Evolutionary conservation across 1,140 invertebrate genomes (phyloP), one percentile per base, ranked within the genome.

Genomic region (Apis dorsata): DNA sequence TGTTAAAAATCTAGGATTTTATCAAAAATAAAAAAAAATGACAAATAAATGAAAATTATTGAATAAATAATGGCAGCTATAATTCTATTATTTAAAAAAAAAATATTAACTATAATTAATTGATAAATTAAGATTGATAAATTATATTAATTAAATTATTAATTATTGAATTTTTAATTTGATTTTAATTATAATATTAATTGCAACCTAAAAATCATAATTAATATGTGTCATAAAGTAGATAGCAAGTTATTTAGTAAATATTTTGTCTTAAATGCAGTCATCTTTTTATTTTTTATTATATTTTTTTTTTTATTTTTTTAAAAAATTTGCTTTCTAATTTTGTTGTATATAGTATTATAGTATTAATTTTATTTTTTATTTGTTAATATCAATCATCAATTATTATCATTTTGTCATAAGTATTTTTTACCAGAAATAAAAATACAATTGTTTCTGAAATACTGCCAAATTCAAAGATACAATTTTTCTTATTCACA

Each of bases 381-480:
- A 71, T 59, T 34, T 55, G 17, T 74, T 81, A 74, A 13, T 0
- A 66, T 65, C n/a, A 17, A 44, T 70, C 21, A 24, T 83, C 21
- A 28, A 62, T 74, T 28, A 77, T 63, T 71, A 62, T 51, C 57
- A 59, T 83, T n/a, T 19, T 70, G 57, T 79, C 60, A 83, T 72
- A 83, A 79, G 12, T 28, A 72, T 28, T 51, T n/a, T 4, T 71
- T 24, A 9, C 5, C 28, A 49, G n/a, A 81, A 62, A 51, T 71
- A 59, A 55, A 51, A 79, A 84, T 70, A 77, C 62, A 60, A 76
- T 60, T 78, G 80, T 85, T 80, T 77, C 59, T 86, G 69, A 75
- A 85, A 88, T 86, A 93, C 92, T 93, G 92, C 92, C 92, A 93
- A 90, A 84, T 90, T 92, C 81, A 84, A 88, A 57, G 44, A 89